A percentile compares a stretch with the other conserved stretches of the same genome.
phyloP scores from a whole-genome alignment of 2,888 invertebrate species.

The Alentia gelatinosa region DNA sequence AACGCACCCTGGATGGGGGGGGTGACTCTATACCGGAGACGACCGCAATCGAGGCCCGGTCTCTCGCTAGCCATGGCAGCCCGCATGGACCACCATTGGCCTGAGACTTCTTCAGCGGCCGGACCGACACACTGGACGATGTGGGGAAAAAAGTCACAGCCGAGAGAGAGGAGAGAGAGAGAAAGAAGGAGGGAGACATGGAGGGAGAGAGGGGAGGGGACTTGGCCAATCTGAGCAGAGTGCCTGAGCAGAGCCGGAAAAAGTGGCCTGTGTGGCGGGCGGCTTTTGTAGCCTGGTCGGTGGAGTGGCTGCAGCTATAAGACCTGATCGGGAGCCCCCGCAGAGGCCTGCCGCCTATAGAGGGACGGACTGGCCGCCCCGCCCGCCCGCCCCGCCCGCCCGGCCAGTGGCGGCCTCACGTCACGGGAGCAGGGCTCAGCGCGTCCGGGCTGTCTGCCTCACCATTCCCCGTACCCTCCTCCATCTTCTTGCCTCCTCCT shows the following conservation, averaged over 20 bases:
- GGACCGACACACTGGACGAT: not conserved
- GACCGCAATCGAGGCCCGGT: too few species aligned
- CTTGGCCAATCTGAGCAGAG: not conserved
- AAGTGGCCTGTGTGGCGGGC: not conserved
- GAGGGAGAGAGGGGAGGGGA: not conserved
- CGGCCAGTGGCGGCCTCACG: not conserved
- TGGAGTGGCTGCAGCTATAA: slow-evolving; percentile 9
- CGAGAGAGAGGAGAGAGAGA: not conserved
- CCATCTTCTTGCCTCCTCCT: too few species aligned
- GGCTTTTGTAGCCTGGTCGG: not conserved
- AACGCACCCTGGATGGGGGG: not conserved
- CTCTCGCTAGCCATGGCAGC: too few species aligned
- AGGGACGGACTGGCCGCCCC: not conserved
- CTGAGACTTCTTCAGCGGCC: not conserved
- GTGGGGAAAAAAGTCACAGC: not conserved
- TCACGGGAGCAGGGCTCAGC: not conserved
- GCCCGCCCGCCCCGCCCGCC: not conserved
- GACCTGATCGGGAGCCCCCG: not conserved
- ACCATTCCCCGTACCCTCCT: too few species aligned
- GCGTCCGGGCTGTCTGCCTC: too few species aligned
- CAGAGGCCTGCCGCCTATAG: not conserved
- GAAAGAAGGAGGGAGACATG: not conserved
- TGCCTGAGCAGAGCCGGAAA: not conserved
- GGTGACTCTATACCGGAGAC: not conserved
- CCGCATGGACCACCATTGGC: too few species aligned